phyloP scores from a whole-genome alignment of 2,888 invertebrate genomes.

The Mythimna impura region DNA sequence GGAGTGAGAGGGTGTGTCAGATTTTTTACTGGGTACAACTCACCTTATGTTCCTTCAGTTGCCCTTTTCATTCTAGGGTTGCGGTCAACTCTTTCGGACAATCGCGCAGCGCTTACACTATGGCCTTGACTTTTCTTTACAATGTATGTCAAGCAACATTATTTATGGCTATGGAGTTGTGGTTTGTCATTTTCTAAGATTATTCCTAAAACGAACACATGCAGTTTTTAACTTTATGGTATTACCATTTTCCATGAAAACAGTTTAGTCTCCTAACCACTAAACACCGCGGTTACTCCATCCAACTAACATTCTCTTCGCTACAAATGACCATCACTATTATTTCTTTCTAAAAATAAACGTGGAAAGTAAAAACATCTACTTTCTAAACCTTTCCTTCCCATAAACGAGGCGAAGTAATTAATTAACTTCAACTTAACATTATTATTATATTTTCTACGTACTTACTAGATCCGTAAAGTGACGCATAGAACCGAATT shows the following conservation, averaged over 20 bases:
- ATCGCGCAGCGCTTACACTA: background rate
- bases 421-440: slow-evolving; percentile 19
- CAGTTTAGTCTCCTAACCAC: slow-evolving; percentile 15
- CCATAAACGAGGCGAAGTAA: slow-evolving; percentile 10
- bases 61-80: no score
- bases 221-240: background rate
- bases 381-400: slow-evolving; percentile 46
- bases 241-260: background rate
- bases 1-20: no score
- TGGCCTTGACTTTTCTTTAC: background rate
- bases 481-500: slow-evolving; percentile 36
- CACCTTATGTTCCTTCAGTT: no score
- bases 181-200: background rate
- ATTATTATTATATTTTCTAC: slow-evolving; percentile 29
- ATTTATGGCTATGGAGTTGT: background rate
- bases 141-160: background rate
- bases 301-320: slow-evolving; percentile 19
- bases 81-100: no score
- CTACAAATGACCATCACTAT: background rate
- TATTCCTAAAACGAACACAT: background rate
- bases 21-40: no score
- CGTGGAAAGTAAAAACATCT: slow-evolving; percentile 18
- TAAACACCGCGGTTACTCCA: slow-evolving; percentile 31
- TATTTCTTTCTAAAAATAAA: slow-evolving; percentile 47
- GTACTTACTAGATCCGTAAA: slow-evolving; percentile 31